These are phyloP conservation scores for Porites evermanni DNA, from an alignment of 92 coral and sea anemone genomes.

Conservation along the genomic window DNA sequence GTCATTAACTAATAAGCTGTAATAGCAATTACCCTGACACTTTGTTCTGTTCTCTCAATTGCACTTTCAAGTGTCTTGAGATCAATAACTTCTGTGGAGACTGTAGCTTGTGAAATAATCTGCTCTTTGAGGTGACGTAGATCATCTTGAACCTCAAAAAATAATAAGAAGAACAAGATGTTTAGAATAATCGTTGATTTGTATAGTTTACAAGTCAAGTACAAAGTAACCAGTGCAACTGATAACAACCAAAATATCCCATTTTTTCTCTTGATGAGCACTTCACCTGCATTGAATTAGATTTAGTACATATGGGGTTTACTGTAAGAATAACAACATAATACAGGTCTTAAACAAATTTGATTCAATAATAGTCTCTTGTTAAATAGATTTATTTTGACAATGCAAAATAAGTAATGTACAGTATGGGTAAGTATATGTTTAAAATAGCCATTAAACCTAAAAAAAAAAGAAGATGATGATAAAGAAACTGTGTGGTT, in stretches of 20 bases:
- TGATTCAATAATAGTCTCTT: no score
- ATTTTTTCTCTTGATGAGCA: neutral
- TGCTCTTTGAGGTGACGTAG: constrained; percentile 97
- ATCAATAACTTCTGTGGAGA: constrained; percentile 74
- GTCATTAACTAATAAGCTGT: neutral
- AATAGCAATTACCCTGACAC: constrained; percentile 79
- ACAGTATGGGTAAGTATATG: no score
- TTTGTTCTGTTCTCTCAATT: constrained; percentile 90
- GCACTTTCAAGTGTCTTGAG: constrained; percentile 88
- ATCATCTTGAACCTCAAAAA: constrained; percentile 94
- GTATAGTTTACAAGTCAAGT: neutral
- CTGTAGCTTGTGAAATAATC: constrained; percentile 65
- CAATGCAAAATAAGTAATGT: no score
- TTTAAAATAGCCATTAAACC: no score
- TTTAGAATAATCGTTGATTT: no score
- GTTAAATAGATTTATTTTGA: no score
- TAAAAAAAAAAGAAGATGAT: no score
- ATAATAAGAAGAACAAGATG: neutral
- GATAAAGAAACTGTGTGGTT: no score
- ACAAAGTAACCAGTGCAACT: neutral
- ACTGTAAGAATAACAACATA: no score
- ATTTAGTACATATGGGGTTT: neutral
- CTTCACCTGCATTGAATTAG: neutral
- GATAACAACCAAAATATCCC: neutral
- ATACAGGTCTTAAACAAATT: no score